These are phyloP conservation scores for Metallyticus violacea DNA, from an alignment of 2,888 invertebrate species.

Conservation along the genomic window DNA sequence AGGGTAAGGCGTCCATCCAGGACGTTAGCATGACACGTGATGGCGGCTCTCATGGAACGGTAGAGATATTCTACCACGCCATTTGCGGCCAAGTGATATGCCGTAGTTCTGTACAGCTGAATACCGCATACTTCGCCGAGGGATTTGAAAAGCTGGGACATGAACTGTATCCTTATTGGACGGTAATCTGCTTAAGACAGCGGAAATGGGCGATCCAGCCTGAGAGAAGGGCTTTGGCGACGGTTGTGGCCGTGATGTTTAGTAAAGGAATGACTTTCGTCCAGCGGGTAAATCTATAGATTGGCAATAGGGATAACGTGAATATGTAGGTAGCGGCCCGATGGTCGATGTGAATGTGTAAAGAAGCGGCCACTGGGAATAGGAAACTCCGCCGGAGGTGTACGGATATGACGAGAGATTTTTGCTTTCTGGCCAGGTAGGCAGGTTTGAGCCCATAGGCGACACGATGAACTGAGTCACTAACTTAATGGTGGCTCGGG, in stretches of 20 bases:
- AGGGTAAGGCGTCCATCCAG: not conserved
- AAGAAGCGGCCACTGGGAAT: not conserved
- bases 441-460: not conserved
- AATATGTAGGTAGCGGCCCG: not conserved
- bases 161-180: slow-evolving; percentile 45
- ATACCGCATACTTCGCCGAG: slow-evolving; percentile 9
- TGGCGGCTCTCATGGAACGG: slow-evolving; percentile 44
- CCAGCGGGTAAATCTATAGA: too few species aligned
- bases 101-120: slow-evolving; percentile 36
- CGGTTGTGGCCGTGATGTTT: too few species aligned
- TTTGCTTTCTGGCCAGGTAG: not conserved
- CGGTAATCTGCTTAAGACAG: slow-evolving; percentile 28
- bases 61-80: slow-evolving; percentile 46
- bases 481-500: not conserved
- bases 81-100: slow-evolving; percentile 44
- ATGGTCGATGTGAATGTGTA: not conserved
- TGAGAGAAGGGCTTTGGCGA: too few species aligned
- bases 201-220: not conserved
- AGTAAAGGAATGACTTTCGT: too few species aligned
- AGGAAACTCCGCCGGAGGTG: not conserved
- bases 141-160: slow-evolving; percentile 38
- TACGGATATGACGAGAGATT: not conserved
- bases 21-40: slow-evolving; percentile 36
- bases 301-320: not conserved
- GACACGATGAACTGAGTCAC: not conserved